Evolutionary conservation across 2,113 vertebrate species (phyloP).

Genomic region (Laterallus jamaicensis): DNA sequence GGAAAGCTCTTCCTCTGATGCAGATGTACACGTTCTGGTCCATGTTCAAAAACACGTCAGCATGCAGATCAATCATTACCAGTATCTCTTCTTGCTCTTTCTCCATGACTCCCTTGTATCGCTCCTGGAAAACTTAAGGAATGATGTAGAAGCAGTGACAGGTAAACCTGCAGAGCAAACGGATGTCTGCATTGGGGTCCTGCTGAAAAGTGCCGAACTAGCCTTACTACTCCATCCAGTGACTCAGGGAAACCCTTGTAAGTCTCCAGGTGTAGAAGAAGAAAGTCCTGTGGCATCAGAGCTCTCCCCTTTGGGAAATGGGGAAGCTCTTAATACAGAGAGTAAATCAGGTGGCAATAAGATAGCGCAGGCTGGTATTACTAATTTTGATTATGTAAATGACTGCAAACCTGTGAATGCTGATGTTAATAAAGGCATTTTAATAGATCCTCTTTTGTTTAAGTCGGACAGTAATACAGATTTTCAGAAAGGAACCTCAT

Average conservation of each 20-base stretch:
- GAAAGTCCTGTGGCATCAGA: conserved; percentile 78
- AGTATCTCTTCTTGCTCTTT: conserved; percentile 89
- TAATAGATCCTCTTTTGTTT: conserved; percentile 84
- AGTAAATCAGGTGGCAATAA: conserved; percentile 49
- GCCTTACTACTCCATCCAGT: conserved; percentile 90
- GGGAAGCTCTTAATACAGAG: conserved; percentile 74
- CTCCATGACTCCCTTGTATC: conserved; percentile 90
- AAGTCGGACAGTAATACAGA: conserved; percentile 73
- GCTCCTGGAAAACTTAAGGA: conserved; percentile 88
- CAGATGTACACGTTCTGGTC: conserved; percentile 88
- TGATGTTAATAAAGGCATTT: conserved; percentile 71
- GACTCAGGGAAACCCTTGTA: conserved; percentile 64
- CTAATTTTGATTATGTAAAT: conserved; percentile 51
- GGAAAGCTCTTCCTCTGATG: conserved; percentile 68
- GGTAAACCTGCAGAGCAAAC: conserved; percentile 75
- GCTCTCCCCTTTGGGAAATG: conserved; percentile 82
- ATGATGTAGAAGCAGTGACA: conserved; percentile 87
- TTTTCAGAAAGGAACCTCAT: conserved; percentile 75
- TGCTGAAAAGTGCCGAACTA: conserved; percentile 91
- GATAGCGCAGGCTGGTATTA: conserved; percentile 18
- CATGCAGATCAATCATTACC: conserved; percentile 92
- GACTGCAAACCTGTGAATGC: conserved; percentile 70
- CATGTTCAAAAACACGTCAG: conserved; percentile 90
- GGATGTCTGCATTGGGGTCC: conserved; percentile 86
- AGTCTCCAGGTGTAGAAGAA: conserved; percentile 71